These are phyloP conservation scores for Macrotis lagotis DNA, from an alignment of 2,113 vertebrate genomes.

Conservation along the genomic window DNA sequence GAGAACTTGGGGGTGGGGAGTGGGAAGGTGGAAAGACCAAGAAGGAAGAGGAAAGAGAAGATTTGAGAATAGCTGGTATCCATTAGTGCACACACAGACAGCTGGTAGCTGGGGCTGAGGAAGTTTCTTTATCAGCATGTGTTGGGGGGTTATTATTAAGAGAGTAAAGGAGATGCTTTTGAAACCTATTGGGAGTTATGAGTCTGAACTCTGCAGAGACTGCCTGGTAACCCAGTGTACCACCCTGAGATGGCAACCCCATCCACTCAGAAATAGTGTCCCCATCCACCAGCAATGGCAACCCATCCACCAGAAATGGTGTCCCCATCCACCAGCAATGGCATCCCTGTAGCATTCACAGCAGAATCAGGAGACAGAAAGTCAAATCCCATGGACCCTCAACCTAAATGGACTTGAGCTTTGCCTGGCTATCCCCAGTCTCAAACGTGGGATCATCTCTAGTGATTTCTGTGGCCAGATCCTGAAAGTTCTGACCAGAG, in stretches of 20 bases:
- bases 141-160: not conserved
- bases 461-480: not conserved
- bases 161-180: not conserved
- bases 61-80: not conserved
- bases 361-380: not conserved
- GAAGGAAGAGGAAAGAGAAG: not conserved
- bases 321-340: not conserved
- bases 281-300: not conserved
- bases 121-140: not conserved
- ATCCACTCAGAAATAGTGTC: not conserved
- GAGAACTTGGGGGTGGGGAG: not conserved
- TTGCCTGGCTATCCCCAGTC: not conserved
- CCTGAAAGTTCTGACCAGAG: not conserved
- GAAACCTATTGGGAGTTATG: not conserved
- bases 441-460: not conserved
- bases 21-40: not conserved
- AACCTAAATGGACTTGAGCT: not conserved
- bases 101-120: not conserved
- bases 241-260: too few species aligned
- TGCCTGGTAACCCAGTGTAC: not conserved
- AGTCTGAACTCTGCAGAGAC: not conserved
- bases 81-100: not conserved
- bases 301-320: not conserved
- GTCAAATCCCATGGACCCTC: not conserved
- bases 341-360: not conserved